Base-by-base conservation (phyloP, 2,888 invertebrate species). In the Amphipoea lucens region DNA sequence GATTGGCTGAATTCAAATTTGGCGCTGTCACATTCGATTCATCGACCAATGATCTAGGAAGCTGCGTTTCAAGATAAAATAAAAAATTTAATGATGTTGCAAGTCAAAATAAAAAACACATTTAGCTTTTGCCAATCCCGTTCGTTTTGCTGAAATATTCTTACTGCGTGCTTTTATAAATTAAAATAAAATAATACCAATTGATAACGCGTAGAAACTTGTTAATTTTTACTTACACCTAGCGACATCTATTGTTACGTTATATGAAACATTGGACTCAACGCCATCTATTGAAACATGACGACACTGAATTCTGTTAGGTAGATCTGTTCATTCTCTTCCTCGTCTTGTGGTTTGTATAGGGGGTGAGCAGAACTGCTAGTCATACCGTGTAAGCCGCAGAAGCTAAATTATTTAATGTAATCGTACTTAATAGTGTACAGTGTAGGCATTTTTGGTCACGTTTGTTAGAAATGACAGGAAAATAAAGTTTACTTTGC, bases 1-100 rank as follows among this genome's bases (percentile, higher is more conserved):
- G 92, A 96, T 96, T 96, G 96, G 96, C 83, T 87, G 65, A 94
- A 94, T 88, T 96, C 89, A 91, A 96, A 96, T 90, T 86, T 92
- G 74, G 92, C 96, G 95, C 95, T 82, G 79, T 88, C 63, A 81
- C 72, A 83, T 92, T 94, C 90, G 91, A 92, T 91, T 89, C 70
- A 91, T 92, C 90, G 93, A 93, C 90, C 91, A 86, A 82, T 76
- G 94, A 95, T 95, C 94, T 92, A 94, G 90, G 89, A 89, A 86
- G 90, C 83, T 90, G 81, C 90, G 91, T 91, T 93, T 90, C 62
- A 88, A 84, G 36, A 36, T 36, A 36, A 36, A 36, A 40, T 29
- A 40, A 40, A 40, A 88, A 29, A 20, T n/a, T 2, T 36, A 36
- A 36, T 60, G 4, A 78, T 82, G 76, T 79, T 83, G 71, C 80